A percentile compares a stretch with the other conserved stretches of the same genome.
Evolutionary conservation across 2,797 vertebrate genomes (phyloP).

Genomic region (Hydrocynus forskahlii): DNA sequence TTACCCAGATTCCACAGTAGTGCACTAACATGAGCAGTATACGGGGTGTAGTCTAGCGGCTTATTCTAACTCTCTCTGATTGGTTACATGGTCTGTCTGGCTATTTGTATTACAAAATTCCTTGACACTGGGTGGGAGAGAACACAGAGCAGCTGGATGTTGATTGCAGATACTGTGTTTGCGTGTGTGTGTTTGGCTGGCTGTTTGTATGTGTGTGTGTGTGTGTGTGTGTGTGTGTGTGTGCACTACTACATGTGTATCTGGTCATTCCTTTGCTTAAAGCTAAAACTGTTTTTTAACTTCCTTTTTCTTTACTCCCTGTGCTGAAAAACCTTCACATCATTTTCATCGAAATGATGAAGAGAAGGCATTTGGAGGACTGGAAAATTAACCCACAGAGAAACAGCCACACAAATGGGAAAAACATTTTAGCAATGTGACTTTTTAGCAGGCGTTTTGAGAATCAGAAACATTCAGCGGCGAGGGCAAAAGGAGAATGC

Average conservation of each 20-base stretch:
- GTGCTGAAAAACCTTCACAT: conserved; percentile 26
- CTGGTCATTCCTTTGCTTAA: conserved; percentile 34
- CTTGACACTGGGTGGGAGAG: conserved; percentile 5
- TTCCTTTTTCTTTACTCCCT: background rate
- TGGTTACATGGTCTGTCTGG: no score
- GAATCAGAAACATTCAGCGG: conserved; percentile 33
- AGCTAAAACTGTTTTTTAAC: background rate
- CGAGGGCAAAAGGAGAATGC: conserved; percentile 37
- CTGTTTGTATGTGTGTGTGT: background rate
- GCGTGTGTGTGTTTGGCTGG: background rate
- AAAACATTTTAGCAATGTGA: conserved; percentile 35
- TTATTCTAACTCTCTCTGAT: no score
- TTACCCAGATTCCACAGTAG: no score
- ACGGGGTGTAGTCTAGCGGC: no score
- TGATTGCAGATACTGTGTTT: conserved; percentile 53
- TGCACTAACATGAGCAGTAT: no score
- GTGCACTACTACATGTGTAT: conserved; percentile 31
- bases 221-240: conserved; percentile 16
- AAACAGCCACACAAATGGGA: conserved; percentile 40
- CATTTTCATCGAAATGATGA: conserved; percentile 13
- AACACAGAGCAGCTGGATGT: conserved; percentile 55
- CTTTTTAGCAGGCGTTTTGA: conserved; percentile 33
- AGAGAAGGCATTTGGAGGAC: conserved; percentile 15
- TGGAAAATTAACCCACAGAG: conserved; percentile 14
- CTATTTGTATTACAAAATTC: no score